Percentiles rank a stretch among this genome's conserved stretches.
Conservation (phyloP, 1,140 invertebrate species). For the Parapsyche elsis region DNA sequence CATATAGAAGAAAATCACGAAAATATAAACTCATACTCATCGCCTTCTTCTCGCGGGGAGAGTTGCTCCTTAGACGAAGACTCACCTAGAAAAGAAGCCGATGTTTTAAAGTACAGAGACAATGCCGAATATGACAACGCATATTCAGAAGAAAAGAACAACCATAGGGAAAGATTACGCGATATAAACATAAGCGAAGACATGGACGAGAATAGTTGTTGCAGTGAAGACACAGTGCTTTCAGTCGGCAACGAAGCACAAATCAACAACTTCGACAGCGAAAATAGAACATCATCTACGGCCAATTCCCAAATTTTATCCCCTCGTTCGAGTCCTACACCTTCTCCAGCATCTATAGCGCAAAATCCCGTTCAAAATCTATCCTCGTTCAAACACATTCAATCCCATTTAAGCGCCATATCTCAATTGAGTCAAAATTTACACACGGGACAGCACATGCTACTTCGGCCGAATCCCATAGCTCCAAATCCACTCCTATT, state of each 20-base stretch:
- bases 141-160: slow-evolving; percentile 60
- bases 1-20: slow-evolving; percentile 38
- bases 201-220: slow-evolving; percentile 69
- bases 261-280: slow-evolving; percentile 52
- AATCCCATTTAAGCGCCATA: slow-evolving; percentile 70
- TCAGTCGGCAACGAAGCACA: slow-evolving; percentile 75
- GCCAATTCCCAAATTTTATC: slow-evolving; percentile 53
- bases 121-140: slow-evolving; percentile 34
- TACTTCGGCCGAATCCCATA: slow-evolving; percentile 64
- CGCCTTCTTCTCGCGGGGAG: slow-evolving; percentile 16
- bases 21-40: slow-evolving; percentile 37
- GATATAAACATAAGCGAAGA: slow-evolving; percentile 59
- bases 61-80: slow-evolving; percentile 35
- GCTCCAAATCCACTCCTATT: slow-evolving; percentile 66
- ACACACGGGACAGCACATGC: slow-evolving; percentile 62
- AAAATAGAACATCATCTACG: slow-evolving; percentile 54
- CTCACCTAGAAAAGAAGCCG: slow-evolving; percentile 8
- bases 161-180: slow-evolving; percentile 50
- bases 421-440: slow-evolving; percentile 68
- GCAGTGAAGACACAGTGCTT: slow-evolving; percentile 74
- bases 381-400: slow-evolving; percentile 71
- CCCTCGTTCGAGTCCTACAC: slow-evolving; percentile 52
- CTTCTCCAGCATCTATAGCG: slow-evolving; percentile 50
- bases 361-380: slow-evolving; percentile 57
- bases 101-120: slow-evolving; percentile 12